These are phyloP conservation scores for Trimorus sp. DNA, from an alignment of 2,888 invertebrate species.

Conservation along the genomic window DNA sequence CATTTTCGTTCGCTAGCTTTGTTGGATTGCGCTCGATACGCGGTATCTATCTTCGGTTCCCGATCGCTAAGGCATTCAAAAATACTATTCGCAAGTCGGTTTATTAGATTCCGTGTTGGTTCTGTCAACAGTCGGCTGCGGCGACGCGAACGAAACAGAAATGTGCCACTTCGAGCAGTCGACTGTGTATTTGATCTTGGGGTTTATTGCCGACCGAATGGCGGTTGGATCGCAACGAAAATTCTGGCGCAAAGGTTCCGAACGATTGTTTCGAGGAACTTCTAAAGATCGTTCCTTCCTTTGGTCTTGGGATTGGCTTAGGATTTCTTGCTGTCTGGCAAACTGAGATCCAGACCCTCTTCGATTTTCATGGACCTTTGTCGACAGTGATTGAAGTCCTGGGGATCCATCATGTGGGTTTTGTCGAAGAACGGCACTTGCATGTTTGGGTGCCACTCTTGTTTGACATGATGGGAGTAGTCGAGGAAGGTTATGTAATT, in stretches of 20 bases:
- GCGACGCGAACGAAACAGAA: neutral
- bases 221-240: too few species aligned
- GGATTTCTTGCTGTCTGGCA: slow-evolving; percentile 47
- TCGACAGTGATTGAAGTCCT: slow-evolving; percentile 25
- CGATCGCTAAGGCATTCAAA: slow-evolving; percentile 43
- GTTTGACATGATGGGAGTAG: slow-evolving; percentile 69
- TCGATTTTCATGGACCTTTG: slow-evolving; percentile 1
- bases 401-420: slow-evolving; percentile 56
- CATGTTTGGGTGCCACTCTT: slow-evolving; percentile 70
- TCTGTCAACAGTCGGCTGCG: slow-evolving; percentile 28
- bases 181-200: neutral
- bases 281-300: neutral
- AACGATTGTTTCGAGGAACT: too few species aligned
- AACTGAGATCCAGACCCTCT: slow-evolving; percentile 48
- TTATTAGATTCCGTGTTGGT: slow-evolving; percentile 48
- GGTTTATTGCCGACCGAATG: slow-evolving; percentile 12
- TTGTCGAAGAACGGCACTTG: slow-evolving; percentile 62
- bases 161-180: neutral
- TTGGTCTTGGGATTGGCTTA: neutral
- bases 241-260: too few species aligned
- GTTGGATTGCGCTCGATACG: slow-evolving; percentile 50
- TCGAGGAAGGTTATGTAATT: slow-evolving; percentile 73
- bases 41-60: slow-evolving; percentile 42
- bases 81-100: slow-evolving; percentile 34
- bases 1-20: slow-evolving; percentile 66